These are phyloP conservation scores for Panurus biarmicus DNA, from an alignment of 2,113 vertebrate species.

Conservation along the genomic window DNA sequence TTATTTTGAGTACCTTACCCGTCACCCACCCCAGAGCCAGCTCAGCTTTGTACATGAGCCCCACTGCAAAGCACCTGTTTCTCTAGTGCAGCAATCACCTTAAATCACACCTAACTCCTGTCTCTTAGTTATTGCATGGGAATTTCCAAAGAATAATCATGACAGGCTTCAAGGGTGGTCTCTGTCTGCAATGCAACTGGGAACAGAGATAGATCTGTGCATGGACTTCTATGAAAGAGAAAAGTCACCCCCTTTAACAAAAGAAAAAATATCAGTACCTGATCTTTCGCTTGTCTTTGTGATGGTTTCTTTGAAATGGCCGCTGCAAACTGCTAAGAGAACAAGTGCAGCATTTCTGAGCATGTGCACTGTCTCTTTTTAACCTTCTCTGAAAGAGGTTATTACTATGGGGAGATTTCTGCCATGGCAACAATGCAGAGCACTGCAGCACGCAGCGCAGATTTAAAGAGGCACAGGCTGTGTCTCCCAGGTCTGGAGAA, in stretches of 20 bases:
- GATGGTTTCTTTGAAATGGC: slow-evolving; percentile 67
- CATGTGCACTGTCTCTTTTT: slow-evolving; percentile 62
- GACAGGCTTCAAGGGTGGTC: not conserved
- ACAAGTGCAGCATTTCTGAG: slow-evolving; percentile 61
- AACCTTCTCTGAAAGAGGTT: slow-evolving; percentile 62
- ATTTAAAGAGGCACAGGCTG: slow-evolving; percentile 43
- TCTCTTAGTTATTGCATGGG: not conserved
- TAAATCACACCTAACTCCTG: not conserved
- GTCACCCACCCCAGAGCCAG: not conserved
- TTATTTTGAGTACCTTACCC: not conserved
- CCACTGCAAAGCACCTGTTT: not conserved
- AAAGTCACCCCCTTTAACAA: slow-evolving; percentile 18
- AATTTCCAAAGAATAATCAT: not conserved
- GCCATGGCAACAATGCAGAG: slow-evolving; percentile 70
- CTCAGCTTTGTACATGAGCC: not conserved
- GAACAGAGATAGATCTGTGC: not conserved
- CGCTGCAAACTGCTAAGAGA: slow-evolving; percentile 55
- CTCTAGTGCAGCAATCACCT: not conserved
- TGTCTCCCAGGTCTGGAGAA: not conserved
- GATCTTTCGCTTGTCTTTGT: slow-evolving; percentile 54
- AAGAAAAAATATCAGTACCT: slow-evolving; percentile 58
- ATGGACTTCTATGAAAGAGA: not conserved
- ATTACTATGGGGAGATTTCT: slow-evolving; percentile 66
- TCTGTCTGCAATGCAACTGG: not conserved
- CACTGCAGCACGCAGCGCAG: slow-evolving; percentile 30